Percentiles rank a stretch among this genome's conserved stretches.
Conservation (phyloP, 2,888 invertebrate species). For the Amaurobius ferox region DNA sequence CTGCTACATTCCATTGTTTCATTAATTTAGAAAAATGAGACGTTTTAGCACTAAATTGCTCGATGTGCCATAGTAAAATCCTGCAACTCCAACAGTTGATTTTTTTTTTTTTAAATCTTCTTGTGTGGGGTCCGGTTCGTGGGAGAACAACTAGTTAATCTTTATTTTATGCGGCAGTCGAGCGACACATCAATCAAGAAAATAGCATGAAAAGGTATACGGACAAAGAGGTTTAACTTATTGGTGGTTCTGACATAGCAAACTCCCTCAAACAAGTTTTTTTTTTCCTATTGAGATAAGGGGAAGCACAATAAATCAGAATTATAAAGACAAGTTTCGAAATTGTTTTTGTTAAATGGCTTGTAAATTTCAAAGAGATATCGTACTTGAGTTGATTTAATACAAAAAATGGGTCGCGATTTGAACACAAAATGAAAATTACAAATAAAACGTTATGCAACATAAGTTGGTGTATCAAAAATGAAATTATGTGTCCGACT, state of each 20-base stretch:
- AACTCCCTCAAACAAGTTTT: not conserved
- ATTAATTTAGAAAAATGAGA: not conserved
- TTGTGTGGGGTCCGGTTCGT: not conserved
- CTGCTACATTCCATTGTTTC: too few relatives aligned
- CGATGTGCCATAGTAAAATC: not conserved
- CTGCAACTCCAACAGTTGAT: not conserved
- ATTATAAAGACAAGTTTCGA: too few relatives aligned
- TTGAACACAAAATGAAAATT: too few relatives aligned
- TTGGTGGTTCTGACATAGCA: not conserved
- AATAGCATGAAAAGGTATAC: not conserved
- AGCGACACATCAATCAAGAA: not conserved
- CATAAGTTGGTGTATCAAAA: too few relatives aligned
- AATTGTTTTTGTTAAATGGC: too few relatives aligned
- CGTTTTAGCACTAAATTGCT: not conserved
- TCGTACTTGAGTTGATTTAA: too few relatives aligned
- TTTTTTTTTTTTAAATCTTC: not conserved
- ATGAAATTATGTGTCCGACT: too few relatives aligned
- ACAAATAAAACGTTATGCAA: too few relatives aligned
- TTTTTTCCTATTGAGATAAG: too few relatives aligned
- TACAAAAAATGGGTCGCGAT: too few relatives aligned
- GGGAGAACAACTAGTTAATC: not conserved
- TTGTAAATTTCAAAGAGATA: too few relatives aligned
- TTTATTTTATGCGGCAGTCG: not conserved
- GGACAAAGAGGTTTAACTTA: not conserved
- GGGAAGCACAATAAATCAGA: too few relatives aligned